Conservation (phyloP, 2,888 invertebrate species). For the Cheilosia vulpina region DNA sequence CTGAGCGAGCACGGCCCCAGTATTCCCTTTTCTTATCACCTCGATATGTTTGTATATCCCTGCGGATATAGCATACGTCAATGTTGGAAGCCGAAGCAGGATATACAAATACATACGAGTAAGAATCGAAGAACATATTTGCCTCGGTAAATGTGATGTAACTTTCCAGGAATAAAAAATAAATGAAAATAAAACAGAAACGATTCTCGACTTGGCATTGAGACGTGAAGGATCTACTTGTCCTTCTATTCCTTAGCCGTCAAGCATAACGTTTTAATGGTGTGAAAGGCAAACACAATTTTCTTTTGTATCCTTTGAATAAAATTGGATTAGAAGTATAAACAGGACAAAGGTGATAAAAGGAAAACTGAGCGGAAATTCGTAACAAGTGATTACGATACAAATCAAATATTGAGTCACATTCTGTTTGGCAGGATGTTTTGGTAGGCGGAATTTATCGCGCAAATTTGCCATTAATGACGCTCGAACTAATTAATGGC, state of each 20-base stretch:
- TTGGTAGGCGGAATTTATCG: constrained; percentile 12
- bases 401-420: constrained; percentile 36
- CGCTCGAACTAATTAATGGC: constrained; percentile 2
- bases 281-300: constrained; percentile 43
- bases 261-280: constrained; percentile 34
- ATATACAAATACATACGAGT: background rate
- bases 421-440: constrained; percentile 19
- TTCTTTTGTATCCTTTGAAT: constrained; percentile 12
- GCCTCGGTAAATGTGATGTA: constrained; percentile 36
- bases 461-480: constrained; percentile 15
- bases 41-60: background rate
- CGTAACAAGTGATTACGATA: constrained; percentile 38
- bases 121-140: background rate
- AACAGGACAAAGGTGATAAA: background rate
- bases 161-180: constrained; percentile 20
- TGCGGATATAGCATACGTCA: constrained; percentile 18
- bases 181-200: constrained; percentile 17
- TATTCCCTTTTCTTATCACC: constrained; percentile 10
- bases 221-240: constrained; percentile 19
- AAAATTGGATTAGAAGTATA: constrained; percentile 17
- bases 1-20: background rate
- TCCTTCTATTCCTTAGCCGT: constrained; percentile 8
- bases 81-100: constrained; percentile 11
- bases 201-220: constrained; percentile 5
- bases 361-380: constrained; percentile 24